Percentiles rank a stretch among this genome's conserved stretches.
phyloP scores from a whole-genome alignment of 1,140 invertebrate genomes.

The Oryctes rhinoceros region DNA sequence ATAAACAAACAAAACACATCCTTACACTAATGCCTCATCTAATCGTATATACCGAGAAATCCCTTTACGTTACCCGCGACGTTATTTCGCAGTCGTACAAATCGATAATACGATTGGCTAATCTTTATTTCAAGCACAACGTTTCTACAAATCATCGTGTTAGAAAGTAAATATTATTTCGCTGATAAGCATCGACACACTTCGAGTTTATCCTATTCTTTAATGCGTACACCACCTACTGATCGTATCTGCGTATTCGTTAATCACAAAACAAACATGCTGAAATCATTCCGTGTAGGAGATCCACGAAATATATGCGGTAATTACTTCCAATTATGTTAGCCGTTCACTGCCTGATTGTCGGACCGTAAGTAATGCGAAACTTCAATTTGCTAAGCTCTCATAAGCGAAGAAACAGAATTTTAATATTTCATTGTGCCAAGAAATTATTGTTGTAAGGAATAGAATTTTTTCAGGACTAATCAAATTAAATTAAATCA shows the following conservation, averaged over 20 bases:
- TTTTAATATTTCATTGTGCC: no score
- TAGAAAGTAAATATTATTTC: constrained; percentile 23
- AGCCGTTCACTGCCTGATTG: neutral
- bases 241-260: neutral
- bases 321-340: constrained; percentile 6
- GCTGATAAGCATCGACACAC: neutral
- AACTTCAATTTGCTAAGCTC: neutral
- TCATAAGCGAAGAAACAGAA: neutral
- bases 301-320: neutral
- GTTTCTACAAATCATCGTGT: neutral
- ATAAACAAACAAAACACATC: no score
- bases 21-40: no score
- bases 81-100: no score
- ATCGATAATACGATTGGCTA: neutral
- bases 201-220: neutral
- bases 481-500: no score
- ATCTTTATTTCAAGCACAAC: neutral
- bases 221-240: neutral
- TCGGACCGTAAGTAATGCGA: neutral
- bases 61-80: no score
- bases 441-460: no score
- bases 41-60: no score
- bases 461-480: no score
- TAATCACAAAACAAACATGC: constrained; percentile 5
- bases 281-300: neutral